phyloP scores from a whole-genome alignment of 2,797 vertebrate species.

The Vireo griseus region DNA sequence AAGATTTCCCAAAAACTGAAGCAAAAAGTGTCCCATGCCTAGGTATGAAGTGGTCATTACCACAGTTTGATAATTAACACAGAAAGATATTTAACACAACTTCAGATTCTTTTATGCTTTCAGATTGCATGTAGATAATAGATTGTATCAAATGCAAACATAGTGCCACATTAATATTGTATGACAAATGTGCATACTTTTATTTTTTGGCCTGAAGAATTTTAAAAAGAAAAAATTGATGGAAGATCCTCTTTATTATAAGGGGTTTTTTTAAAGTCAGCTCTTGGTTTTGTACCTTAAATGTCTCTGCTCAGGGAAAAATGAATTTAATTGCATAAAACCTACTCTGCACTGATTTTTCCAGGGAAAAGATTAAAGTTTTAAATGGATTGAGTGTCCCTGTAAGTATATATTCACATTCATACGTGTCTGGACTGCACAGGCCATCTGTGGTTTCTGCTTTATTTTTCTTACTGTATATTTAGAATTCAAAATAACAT shows the following conservation, averaged over 20 bases:
- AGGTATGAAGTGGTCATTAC: background rate
- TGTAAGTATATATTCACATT: background rate
- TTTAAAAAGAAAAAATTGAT: background rate
- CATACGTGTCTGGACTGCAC: background rate
- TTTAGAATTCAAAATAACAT: conserved; percentile 53
- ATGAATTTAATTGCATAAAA: conserved; percentile 20
- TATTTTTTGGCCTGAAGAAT: background rate
- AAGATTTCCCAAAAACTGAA: background rate
- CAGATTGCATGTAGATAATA: background rate
- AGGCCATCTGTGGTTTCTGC: conserved; percentile 19
- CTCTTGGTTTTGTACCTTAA: background rate
- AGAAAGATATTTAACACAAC: background rate
- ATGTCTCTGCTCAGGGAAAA: background rate
- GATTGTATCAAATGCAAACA: background rate
- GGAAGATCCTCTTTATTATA: background rate
- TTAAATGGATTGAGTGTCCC: background rate
- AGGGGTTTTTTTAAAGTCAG: background rate
- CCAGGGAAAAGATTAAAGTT: conserved; percentile 1
- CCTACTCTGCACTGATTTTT: background rate
- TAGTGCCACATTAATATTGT: background rate
- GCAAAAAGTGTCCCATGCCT: background rate
- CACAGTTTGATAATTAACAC: background rate
- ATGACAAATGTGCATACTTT: background rate
- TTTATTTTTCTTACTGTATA: conserved; percentile 51
- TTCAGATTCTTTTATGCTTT: background rate